Percentiles rank a stretch among this genome's conserved stretches.
Conservation (phyloP, 2,797 vertebrate genomes). For the Sebastes iracundus region DNA sequence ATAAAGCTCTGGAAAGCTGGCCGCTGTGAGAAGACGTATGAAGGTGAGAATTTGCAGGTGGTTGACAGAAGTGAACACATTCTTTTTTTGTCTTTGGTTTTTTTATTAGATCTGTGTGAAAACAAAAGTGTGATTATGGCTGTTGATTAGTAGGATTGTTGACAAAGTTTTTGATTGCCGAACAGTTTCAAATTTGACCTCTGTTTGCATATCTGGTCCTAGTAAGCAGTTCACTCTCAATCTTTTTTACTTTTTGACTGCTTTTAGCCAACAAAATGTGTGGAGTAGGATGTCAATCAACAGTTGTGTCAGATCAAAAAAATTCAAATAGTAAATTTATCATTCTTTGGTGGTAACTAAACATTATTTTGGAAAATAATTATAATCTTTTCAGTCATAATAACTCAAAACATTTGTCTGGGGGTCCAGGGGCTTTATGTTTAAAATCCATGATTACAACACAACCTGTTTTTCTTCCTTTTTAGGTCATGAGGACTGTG, state of each 20-base stretch:
- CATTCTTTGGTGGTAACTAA: background rate
- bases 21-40: slow-evolving; percentile 91
- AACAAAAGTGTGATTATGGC: background rate
- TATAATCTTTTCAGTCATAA: background rate
- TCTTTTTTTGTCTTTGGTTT: accelerated
- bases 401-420: background rate
- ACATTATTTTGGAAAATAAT: background rate
- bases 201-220: background rate
- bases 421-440: background rate
- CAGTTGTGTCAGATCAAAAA: background rate
- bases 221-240: background rate
- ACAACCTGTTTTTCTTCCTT: background rate
- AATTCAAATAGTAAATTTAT: background rate
- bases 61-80: background rate
- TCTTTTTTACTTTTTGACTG: background rate
- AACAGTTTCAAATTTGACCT: background rate
- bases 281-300: background rate
- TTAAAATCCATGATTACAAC: background rate
- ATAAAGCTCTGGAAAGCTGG: slow-evolving; percentile 98
- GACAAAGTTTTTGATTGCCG: too few species aligned
- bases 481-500: slow-evolving; percentile 96
- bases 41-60: slow-evolving; percentile 77
- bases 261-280: background rate
- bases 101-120: background rate
- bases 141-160: background rate